These are phyloP conservation scores for Mastomys natalensis DNA, from an alignment of 2,113 vertebrate genomes.

Conservation along the genomic window DNA sequence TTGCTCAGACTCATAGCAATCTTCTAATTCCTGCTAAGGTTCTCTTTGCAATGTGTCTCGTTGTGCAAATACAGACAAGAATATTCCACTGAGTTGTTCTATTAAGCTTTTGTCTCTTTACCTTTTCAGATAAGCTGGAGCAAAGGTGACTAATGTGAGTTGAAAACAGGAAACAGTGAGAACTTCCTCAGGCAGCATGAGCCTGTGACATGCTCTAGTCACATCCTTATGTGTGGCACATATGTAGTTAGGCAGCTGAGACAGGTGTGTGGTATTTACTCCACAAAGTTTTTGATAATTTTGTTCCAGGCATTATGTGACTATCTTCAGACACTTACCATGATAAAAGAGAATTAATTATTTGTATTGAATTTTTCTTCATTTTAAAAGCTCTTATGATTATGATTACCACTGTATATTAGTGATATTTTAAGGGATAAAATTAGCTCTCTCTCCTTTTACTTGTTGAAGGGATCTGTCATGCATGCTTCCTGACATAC, in stretches of 20 bases:
- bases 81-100: background rate
- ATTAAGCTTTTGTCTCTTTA: background rate
- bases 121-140: background rate
- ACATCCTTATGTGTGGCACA: background rate
- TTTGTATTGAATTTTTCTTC: background rate
- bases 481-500: background rate
- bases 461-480: background rate
- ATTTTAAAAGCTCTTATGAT: background rate
- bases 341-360: background rate
- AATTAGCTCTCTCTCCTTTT: background rate
- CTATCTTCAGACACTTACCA: background rate
- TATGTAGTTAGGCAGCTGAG: background rate
- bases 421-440: no score
- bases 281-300: background rate
- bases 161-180: conserved; percentile 9
- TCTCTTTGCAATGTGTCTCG: conserved; percentile 24
- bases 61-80: conserved; percentile 9
- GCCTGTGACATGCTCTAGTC: background rate
- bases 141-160: background rate
- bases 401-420: background rate
- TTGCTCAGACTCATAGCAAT: background rate
- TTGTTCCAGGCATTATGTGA: background rate
- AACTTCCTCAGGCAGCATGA: background rate
- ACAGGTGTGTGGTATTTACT: background rate
- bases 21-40: background rate